Evolutionary conservation across 2,797 vertebrate species (phyloP), one percentile per base, ranked within the genome.

Genomic region (Orientallactaga sibirica): DNA sequence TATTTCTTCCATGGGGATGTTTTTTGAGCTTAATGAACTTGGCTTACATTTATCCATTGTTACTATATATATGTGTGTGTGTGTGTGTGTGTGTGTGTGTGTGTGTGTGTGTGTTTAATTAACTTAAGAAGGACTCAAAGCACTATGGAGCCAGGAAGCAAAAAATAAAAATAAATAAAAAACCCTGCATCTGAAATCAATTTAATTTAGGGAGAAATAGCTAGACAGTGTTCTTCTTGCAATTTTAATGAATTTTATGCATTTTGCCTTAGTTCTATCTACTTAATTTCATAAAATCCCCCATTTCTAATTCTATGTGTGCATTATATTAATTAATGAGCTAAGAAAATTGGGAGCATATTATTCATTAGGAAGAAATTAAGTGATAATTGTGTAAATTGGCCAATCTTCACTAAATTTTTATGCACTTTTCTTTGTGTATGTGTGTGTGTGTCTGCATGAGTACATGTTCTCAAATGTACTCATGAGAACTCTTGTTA

Each of bases 121-220:
- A 62, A 92, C 58, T 95, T 94, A 86, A 81, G 43, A 86, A 94
- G 73, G 62, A 88, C 58, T 95, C 18, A 82, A 66, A 76, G 33
- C 81, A 15, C 1, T 71, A 64, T 80, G 89, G 94, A 93, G 76
- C 81, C 94, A 95, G 90, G 33, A 70, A 58, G 12, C 2, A 58
- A 58, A 61, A 92, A n/a, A 85, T 37, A 48, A 48, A 48, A 48
- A 5, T 8, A 48, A 48, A 48, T 2, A 25, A 71, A 79, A 76
- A 37, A 37, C 33, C 33, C 3, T 52, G 14, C 15, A 41, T 92
- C 41, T 93, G 71, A 84, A 41, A 64, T 91, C 27, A 71, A 52
- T 91, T 95, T 95, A 52, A 91, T 86, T 95, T 88, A 93, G 66
- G 7, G 92, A 67, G 61, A 88, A 92, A 90, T 22, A 20, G 1